Base-by-base conservation (phyloP, 2,888 invertebrate species). In the Ophion ellenae region DNA sequence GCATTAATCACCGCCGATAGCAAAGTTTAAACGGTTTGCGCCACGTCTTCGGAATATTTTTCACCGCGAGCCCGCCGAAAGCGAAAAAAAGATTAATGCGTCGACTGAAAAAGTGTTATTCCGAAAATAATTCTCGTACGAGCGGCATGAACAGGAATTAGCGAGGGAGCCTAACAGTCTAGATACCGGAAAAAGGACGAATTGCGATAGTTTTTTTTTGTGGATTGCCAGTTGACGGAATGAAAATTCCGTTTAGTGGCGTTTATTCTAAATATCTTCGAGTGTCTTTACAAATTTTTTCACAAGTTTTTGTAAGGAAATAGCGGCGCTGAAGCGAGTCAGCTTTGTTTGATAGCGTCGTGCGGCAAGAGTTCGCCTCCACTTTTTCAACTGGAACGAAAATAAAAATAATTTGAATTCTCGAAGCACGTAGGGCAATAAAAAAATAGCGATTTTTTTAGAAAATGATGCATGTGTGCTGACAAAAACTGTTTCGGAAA, bases 1-100 rank as follows among this genome's bases (percentile, higher is more conserved):
- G 79, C 85, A 85, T 85, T 85, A 83, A 83, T 85, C 85, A 85
- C 79, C 82, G 53, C 64, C 61, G 28, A 47, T 67, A 75, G 79
- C 66, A 75, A 85, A 85, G 79, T 85, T 82, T 79, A 75, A 85
- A 78, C 74, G 75, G 57, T 82, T 70, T 70, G 75, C 24, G 57
- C 75, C 70, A 70, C 75, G 45, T 81, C 20, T 53, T 67, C 66
- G 73, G 45, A 53, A 70, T 78, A 83, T 78, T 77, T 78, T 70
- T 67, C 73, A 61, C 45, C 53, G 45, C 47, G 36, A 69, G n/a
- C 61, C 17, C 36, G 40, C 67, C 57, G 69, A 17, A 69, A 69
- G 67, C 74, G 70, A 69, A 24, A 53, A 75, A 79, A 75, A 75
- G 69, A 74, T 67, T 67, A 32, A 81, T 75, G 69, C 20, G 11